Evolutionary conservation across 2,888 invertebrate genomes (phyloP).

Genomic region (Steinernema scapterisci): DNA sequence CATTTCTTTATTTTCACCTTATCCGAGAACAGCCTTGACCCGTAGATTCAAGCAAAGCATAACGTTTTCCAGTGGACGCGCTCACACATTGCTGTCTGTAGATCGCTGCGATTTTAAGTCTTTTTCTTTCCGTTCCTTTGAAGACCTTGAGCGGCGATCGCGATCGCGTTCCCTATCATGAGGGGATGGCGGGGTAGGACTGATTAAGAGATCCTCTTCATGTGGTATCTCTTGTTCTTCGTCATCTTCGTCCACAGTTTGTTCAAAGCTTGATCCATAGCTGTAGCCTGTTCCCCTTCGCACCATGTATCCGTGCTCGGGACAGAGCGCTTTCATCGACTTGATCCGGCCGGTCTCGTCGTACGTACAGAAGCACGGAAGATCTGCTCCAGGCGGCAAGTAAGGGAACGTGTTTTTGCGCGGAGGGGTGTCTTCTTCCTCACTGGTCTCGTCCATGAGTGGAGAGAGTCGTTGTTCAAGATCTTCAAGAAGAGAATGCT

Average conservation of each 20-base stretch:
- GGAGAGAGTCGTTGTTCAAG: constrained; percentile 18
- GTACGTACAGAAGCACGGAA: constrained; percentile 65
- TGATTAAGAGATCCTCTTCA: not conserved
- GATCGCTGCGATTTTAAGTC: constrained; percentile 8
- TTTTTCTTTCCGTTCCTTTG: not conserved
- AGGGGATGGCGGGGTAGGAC: not conserved
- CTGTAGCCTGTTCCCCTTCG: constrained; percentile 42
- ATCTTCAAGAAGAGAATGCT: constrained; percentile 32
- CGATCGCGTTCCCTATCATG: not conserved
- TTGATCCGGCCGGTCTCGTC: constrained; percentile 52
- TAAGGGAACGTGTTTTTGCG: constrained; percentile 45
- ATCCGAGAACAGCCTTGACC: constrained; percentile 16
- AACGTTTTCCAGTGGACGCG: not conserved
- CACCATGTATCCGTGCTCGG: constrained; percentile 65
- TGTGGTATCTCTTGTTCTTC: constrained; percentile 39
- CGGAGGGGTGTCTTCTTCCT: constrained; percentile 25
- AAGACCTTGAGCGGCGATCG: not conserved
- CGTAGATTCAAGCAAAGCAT: constrained; percentile 31
- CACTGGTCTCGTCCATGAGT: constrained; percentile 20
- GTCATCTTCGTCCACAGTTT: constrained; percentile 44
- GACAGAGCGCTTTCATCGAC: constrained; percentile 60
- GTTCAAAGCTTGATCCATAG: constrained; percentile 47
- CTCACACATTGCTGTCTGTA: constrained; percentile 22
- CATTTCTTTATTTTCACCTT: constrained; percentile 2
- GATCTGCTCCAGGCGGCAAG: constrained; percentile 61